Conservation (phyloP, 1,140 invertebrate species). For the Meloidogyne floridensis region DNA sequence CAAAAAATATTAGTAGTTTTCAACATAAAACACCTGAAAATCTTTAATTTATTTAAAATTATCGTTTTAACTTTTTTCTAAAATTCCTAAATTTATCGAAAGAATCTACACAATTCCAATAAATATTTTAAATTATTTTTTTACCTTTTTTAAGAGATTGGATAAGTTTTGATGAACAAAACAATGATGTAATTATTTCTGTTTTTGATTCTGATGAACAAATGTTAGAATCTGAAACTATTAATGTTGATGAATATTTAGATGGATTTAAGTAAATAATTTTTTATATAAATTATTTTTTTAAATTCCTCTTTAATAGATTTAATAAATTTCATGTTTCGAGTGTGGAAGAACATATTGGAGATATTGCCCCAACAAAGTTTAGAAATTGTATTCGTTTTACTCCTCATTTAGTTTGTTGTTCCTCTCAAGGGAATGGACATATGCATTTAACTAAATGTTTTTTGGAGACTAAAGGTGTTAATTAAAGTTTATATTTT, state of each 20-base stretch:
- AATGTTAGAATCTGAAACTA: conserved; percentile 10
- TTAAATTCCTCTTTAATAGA: neutral
- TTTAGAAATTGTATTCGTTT: neutral
- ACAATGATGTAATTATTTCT: conserved; percentile 6
- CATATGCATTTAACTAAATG: conserved; percentile 28
- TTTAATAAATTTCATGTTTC: neutral
- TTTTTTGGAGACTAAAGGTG: conserved; percentile 1
- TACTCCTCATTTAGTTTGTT: conserved; percentile 17
- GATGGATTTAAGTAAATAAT: conserved; percentile 5
- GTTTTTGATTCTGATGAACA: conserved; percentile 13
- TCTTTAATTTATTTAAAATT: too few relatives aligned
- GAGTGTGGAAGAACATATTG: neutral
- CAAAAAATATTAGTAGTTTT: too few relatives aligned
- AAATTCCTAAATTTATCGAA: neutral
- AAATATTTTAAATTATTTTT: too few relatives aligned
- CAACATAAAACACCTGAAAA: too few relatives aligned
- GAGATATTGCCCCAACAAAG: conserved; percentile 4
- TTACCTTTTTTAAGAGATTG: conserved; percentile 20
- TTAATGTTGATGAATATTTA: conserved; percentile 14
- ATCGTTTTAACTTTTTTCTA: too few relatives aligned
- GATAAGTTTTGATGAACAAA: conserved; percentile 25
- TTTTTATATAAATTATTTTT: neutral
- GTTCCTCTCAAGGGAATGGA: conserved; percentile 15
- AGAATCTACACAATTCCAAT: neutral
- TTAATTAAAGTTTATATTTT: neutral